These are phyloP conservation scores for Lacerta viridis DNA, from an alignment of 2,797 vertebrate genomes.

Conservation along the genomic window DNA sequence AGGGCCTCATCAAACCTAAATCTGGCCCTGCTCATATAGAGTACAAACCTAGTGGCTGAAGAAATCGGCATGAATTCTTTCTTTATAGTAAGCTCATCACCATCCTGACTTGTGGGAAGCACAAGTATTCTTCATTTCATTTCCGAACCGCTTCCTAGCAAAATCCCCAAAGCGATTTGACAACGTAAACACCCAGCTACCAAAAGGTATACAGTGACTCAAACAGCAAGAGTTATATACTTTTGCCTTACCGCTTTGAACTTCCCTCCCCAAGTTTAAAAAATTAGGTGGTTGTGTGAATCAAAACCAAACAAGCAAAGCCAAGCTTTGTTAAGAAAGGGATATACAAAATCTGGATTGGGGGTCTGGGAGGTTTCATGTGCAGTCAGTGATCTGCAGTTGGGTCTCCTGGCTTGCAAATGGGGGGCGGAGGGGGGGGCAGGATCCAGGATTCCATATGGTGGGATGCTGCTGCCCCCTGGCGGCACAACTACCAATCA, in stretches of 20 bases:
- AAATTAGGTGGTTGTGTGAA: neutral
- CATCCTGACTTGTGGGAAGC: neutral
- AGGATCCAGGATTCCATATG: neutral
- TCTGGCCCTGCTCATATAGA: neutral
- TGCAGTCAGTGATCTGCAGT: neutral
- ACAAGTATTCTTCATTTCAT: too few species aligned
- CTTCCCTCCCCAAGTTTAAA: neutral
- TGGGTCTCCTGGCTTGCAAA: neutral
- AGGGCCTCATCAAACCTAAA: too few species aligned
- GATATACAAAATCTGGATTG: neutral
- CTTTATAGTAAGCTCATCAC: neutral
- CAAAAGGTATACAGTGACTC: too few species aligned
- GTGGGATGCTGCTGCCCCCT: neutral
- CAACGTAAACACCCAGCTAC: too few species aligned
- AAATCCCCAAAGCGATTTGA: too few species aligned
- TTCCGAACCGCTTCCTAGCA: too few species aligned
- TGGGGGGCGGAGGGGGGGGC: accelerated
- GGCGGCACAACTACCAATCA: too few species aligned
- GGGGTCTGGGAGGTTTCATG: neutral
- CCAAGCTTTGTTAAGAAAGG: neutral
- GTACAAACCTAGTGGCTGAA: neutral
- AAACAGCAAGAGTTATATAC: neutral
- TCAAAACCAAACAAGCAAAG: neutral
- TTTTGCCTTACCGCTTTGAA: neutral
- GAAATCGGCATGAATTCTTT: neutral